These are phyloP conservation scores for Indicator maculatus DNA, from an alignment of 2,113 vertebrate genomes.

Conservation along the genomic window DNA sequence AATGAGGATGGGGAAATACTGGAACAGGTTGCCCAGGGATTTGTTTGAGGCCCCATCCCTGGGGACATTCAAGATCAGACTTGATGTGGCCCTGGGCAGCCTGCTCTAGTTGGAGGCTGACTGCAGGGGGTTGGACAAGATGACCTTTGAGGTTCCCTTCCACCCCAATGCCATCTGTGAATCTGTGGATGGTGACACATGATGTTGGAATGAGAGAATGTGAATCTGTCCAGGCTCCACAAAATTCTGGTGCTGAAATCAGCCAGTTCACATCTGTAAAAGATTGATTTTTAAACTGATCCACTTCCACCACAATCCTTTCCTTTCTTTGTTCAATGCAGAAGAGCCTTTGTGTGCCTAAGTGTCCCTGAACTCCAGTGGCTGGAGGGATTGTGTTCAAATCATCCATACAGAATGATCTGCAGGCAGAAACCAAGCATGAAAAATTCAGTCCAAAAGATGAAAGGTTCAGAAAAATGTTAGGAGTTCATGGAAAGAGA, in stretches of 20 bases:
- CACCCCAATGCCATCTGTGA: too few species aligned
- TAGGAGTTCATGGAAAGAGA: not conserved
- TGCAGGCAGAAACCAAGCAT: not conserved
- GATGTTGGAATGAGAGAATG: too few species aligned
- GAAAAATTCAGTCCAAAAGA: conserved; percentile 29
- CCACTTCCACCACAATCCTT: not conserved
- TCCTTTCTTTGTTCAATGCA: not conserved
- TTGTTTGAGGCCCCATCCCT: too few species aligned
- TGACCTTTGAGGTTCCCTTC: too few species aligned
- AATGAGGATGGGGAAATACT: too few species aligned
- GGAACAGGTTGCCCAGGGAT: too few species aligned
- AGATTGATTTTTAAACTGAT: conserved; percentile 10
- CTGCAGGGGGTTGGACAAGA: too few species aligned
- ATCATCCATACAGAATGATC: conserved; percentile 10
- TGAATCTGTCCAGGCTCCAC: not conserved
- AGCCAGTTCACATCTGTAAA: not conserved
- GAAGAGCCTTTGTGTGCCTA: not conserved
- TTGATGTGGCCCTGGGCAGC: too few species aligned
- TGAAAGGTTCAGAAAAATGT: conserved; percentile 14
- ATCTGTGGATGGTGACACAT: too few species aligned
- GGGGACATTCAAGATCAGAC: too few species aligned
- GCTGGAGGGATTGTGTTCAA: conserved; percentile 6
- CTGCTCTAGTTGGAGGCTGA: too few species aligned
- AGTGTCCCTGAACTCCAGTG: not conserved
- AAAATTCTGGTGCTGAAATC: not conserved